Evolutionary conservation across 2,888 invertebrate genomes (phyloP).

Genomic region (Ligdia adustata): DNA sequence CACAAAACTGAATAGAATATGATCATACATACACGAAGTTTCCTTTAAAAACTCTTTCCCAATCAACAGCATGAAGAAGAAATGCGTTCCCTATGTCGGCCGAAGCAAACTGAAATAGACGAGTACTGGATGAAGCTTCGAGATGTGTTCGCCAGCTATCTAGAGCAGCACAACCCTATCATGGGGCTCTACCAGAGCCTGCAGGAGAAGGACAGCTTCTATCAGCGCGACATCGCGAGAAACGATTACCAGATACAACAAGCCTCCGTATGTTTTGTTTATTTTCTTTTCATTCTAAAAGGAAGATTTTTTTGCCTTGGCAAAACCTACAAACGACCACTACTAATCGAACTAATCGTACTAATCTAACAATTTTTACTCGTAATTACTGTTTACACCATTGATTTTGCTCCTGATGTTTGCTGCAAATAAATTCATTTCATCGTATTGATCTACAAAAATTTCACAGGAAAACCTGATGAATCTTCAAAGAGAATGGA

Average conservation of each 20-base stretch:
- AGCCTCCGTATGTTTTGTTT: slow-evolving; percentile 64
- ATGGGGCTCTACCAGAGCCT: slow-evolving; percentile 68
- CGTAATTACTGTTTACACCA: too few species aligned
- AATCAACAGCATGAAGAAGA: slow-evolving; percentile 69
- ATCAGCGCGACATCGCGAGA: slow-evolving; percentile 75
- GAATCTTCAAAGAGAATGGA: slow-evolving; percentile 77
- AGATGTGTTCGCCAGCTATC: slow-evolving; percentile 63
- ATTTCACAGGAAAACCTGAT: slow-evolving; percentile 59
- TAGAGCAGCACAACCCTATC: slow-evolving; percentile 73
- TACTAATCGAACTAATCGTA: too few species aligned
- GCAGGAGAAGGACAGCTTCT: slow-evolving; percentile 79
- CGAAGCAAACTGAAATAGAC: slow-evolving; percentile 72
- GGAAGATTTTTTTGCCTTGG: too few species aligned
- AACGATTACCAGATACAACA: slow-evolving; percentile 67
- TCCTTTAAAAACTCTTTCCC: not conserved
- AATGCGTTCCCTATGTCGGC: slow-evolving; percentile 63
- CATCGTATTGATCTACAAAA: too few species aligned
- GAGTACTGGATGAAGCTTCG: slow-evolving; percentile 65
- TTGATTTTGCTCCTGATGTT: too few species aligned
- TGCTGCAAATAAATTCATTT: too few species aligned
- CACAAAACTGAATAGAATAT: too few species aligned
- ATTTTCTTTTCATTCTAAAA: too few species aligned
- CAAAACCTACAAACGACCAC: too few species aligned
- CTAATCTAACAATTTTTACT: too few species aligned
- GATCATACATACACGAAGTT: too few species aligned